Evolutionary conservation across 1,140 invertebrate genomes (phyloP).

Genomic region (Eufriesea mexicana): DNA sequence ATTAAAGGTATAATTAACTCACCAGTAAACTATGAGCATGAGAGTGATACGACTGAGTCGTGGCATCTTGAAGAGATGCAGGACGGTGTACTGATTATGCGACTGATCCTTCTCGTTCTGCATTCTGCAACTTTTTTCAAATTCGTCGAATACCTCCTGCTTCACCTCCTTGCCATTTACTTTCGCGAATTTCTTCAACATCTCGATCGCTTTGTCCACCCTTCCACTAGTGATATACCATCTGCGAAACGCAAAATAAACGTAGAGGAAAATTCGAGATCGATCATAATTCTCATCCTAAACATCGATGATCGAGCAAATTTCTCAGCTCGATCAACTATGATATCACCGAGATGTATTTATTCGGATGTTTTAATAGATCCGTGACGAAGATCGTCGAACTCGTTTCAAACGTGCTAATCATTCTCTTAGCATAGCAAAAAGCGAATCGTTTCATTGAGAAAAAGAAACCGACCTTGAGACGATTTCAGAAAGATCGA

Average conservation of each 20-base stretch:
- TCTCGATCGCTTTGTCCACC: conserved; percentile 89
- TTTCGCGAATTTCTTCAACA: conserved; percentile 90
- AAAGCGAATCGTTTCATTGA: not conserved
- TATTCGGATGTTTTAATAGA: not conserved
- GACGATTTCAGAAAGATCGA: no score
- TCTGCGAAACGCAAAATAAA: conserved; percentile 45
- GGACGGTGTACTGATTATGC: conserved; percentile 87
- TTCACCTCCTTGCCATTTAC: conserved; percentile 89
- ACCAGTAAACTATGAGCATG: conserved; percentile 90
- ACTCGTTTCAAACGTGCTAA: not conserved
- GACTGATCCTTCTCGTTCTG: conserved; percentile 86
- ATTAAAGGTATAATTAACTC: conserved; percentile 40
- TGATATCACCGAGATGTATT: no score
- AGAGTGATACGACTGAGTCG: conserved; percentile 88
- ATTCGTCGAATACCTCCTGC: conserved; percentile 88
- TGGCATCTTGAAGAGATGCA: conserved; percentile 90
- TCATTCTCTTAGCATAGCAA: not conserved
- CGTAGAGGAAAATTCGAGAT: not conserved
- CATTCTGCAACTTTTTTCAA: conserved; percentile 86
- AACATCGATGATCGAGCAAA: no score
- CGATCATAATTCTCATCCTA: not conserved
- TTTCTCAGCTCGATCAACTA: not conserved
- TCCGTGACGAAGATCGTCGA: not conserved
- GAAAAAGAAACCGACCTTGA: not conserved
- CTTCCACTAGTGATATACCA: conserved; percentile 92